Percentiles rank a stretch among this genome's conserved stretches.
These are phyloP conservation scores for Petrocephalus zakoni DNA, from an alignment of 2,113 vertebrate species.

Conservation along the genomic window DNA sequence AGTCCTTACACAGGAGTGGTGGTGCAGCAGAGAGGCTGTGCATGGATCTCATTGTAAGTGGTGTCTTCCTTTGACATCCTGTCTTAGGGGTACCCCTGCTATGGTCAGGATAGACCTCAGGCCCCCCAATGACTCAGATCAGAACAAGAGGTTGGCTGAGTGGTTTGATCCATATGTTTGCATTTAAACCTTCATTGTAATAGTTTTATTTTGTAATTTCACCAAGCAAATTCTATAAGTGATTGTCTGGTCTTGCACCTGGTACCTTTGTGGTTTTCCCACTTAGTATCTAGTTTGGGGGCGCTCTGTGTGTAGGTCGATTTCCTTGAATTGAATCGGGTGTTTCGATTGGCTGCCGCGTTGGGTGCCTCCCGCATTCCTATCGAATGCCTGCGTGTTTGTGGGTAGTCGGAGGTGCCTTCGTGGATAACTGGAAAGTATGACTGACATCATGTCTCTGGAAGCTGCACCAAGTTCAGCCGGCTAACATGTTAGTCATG, in stretches of 20 bases:
- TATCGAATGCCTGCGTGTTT: neutral
- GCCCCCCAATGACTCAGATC: neutral
- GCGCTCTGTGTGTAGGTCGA: neutral
- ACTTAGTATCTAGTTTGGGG: neutral
- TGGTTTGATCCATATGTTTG: neutral
- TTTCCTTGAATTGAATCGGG: neutral
- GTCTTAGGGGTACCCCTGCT: too few relatives aligned
- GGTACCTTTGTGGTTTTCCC: neutral
- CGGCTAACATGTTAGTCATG: neutral
- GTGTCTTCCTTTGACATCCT: too few relatives aligned
- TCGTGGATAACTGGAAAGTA: neutral
- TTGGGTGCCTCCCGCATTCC: neutral
- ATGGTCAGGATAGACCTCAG: neutral
- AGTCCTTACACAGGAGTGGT: too few relatives aligned
- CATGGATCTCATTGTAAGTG: too few relatives aligned
- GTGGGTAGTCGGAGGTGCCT: neutral
- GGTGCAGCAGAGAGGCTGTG: too few relatives aligned
- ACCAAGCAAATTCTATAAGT: neutral
- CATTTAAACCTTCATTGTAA: neutral
- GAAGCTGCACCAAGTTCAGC: neutral
- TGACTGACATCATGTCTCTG: neutral
- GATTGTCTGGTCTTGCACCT: neutral
- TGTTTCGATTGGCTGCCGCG: neutral
- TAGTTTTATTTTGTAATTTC: neutral
- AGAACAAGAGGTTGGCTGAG: neutral